Base-by-base conservation (phyloP, 1,140 invertebrate genomes). In the Anadara kagoshimensis region DNA sequence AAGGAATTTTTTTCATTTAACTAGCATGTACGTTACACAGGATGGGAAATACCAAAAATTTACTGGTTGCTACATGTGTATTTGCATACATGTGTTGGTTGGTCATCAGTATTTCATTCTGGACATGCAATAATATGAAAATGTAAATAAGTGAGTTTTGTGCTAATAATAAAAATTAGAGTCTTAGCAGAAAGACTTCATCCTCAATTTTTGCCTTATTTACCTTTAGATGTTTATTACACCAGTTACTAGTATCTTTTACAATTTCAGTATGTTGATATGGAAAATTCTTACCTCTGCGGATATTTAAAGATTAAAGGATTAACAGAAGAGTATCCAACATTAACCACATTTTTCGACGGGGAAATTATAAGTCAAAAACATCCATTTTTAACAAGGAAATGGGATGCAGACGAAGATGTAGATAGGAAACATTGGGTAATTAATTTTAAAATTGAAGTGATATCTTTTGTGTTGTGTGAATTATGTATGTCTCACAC, bases 361-460 rank as follows among this genome's bases (percentile, higher is more conserved):
- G 97, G 96, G 24, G 97, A 99, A 92, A 98, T 99, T 82, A 98
- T 99, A 82, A 97, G 96, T 75, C 93, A 94, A 85, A 97, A 96
- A 89, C 96, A 97, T 92, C 96, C 96, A 16, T 98, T 98, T 90
- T 91, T 98, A 22, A 98, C 97, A 16, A 91, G 97, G 85, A 98
- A 98, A 89, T 98, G 96, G 96, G 96, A 98, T 87, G 96, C 96
- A 5, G 96, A 98, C 90, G 96, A 98, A 90, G 97, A 98, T 92
- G 96, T 98, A 63, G 96, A 98, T 86, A 95, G 94, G 87, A 98
- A 97, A 90, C 97, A 98, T 90, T 98, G 96, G 96, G 96, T 97
- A 92, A 49, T 12, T 22, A 20, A n/a, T 45, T 20, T 63, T 47
- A 4, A 45, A 5, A 22, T 47, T 24, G 8, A 45, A 45, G 22